Conservation (phyloP, 2,797 vertebrate species). For the Chromobotia macracanthus region DNA sequence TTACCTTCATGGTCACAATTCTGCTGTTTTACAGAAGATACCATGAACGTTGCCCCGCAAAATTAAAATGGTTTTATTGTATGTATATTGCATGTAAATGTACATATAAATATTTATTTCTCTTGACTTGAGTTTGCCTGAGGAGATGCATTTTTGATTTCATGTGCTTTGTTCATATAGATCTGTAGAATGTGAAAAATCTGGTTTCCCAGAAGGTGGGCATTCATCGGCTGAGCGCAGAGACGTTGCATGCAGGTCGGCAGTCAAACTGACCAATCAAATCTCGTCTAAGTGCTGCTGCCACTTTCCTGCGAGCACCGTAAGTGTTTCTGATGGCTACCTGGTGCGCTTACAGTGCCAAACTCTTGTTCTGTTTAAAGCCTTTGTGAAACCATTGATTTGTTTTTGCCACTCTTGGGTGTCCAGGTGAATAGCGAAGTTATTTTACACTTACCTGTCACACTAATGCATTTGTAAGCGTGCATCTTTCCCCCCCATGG, state of each 20-base stretch:
- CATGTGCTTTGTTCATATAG: constrained; percentile 34
- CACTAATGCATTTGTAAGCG: constrained; percentile 23
- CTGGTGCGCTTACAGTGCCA: constrained; percentile 43
- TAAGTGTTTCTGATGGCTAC: constrained; percentile 80
- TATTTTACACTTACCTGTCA: constrained; percentile 27
- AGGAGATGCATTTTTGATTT: neutral
- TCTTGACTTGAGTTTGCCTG: neutral
- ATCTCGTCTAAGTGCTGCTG: constrained; percentile 83
- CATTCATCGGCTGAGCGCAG: constrained; percentile 60
- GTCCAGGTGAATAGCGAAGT: neutral
- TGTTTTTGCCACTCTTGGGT: constrained; percentile 26
- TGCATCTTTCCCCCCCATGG: neutral
- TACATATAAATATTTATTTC: neutral
- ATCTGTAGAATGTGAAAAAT: constrained; percentile 48
- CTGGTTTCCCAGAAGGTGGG: constrained; percentile 56
- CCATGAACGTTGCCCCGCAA: neutral
- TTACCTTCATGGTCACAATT: neutral
- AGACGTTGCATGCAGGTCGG: constrained; percentile 76
- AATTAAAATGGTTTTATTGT: neutral
- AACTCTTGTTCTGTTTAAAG: constrained; percentile 58
- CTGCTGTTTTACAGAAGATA: neutral
- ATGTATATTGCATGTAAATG: constrained; percentile 29
- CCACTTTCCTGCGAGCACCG: constrained; percentile 82
- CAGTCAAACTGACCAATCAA: constrained; percentile 82
- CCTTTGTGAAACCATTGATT: constrained; percentile 54